Base-by-base conservation (phyloP, 23 tunicate species). In the Clavelina lepadiformis region DNA sequence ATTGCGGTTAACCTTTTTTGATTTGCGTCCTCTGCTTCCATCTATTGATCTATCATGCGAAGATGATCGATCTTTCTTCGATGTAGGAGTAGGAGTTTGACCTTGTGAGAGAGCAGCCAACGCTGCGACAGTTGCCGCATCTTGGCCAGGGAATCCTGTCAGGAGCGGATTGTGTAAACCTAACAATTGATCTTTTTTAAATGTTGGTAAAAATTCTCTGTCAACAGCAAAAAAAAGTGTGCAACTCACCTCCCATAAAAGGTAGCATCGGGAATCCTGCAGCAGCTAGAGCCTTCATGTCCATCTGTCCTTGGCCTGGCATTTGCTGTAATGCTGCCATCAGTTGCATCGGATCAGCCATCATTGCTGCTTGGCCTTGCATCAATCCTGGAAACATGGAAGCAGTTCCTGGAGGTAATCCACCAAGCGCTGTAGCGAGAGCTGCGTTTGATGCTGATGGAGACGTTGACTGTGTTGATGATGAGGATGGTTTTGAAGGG, bases 71-170 rank as follows among this genome's bases (percentile, higher is more conserved):
- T 66, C 55, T 55, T 80, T 71, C 56, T 71, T 71, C 19, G 77
- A 53, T 15, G 85, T 26, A 3, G 72, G 33, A 7, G 20, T 53
- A n/a, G 24, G 74, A 49, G 8, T 36, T 0, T 36, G 41, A 27
- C 38, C 46, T 56, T 69, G 77, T 3, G 89, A 47, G 6, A 82
- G 74, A 56, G 89, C 89, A 18, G 89, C 89, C 89, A 82, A 65
- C 2, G 89, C 77, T 0, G 89, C 80, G 25, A 68, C 41, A 0
- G 76, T 33, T 29, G 77, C 37, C 20, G 79, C 51, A 25, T 70
- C 89, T 62, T 57, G 78, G 8, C 60, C 60, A 38, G 62, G 62
- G 4, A 53, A 51, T 25, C 37, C 74, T 32, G 33, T 65, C 21
- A 76, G 33, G 28, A 80, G 35, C 3, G 75, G 76, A 35, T 69